phyloP scores from a whole-genome alignment of 2,888 invertebrate genomes.

The Drosophila emarginata region DNA sequence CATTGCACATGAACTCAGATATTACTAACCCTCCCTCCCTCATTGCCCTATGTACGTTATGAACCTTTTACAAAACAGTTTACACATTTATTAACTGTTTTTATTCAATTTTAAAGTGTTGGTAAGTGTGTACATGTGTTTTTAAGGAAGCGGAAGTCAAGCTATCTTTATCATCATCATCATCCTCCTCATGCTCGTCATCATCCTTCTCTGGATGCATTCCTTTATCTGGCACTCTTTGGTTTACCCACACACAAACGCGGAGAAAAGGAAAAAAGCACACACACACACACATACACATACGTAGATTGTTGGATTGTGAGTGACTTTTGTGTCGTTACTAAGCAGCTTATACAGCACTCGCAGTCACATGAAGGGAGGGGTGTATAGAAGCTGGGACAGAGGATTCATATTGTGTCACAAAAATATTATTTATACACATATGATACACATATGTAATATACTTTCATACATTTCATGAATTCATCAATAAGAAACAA shows the following conservation, averaged over 20 bases:
- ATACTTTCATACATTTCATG: too few species aligned
- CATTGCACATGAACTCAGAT: not conserved
- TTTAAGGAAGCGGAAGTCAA: slow-evolving; percentile 3
- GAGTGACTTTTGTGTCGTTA: not conserved
- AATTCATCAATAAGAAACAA: too few species aligned
- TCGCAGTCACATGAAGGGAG: not conserved
- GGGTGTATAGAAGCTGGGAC: too few species aligned
- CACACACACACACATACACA: slow-evolving; percentile 28
- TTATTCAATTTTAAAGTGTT: not conserved
- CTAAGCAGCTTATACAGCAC: slow-evolving; percentile 26
- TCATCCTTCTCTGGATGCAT: not conserved
- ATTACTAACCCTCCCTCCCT: not conserved
- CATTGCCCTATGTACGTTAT: not conserved
- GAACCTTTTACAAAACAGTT: too few species aligned
- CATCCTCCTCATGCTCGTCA: not conserved
- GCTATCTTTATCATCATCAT: not conserved
- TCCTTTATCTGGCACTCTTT: slow-evolving; percentile 15
- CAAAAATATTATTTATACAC: not conserved
- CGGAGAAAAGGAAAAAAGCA: too few species aligned
- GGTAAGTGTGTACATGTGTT: slow-evolving; percentile 1
- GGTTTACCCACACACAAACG: slow-evolving; percentile 4
- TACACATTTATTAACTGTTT: not conserved
- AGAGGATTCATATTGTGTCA: not conserved
- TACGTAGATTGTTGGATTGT: not conserved
- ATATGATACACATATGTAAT: too few species aligned